Percentiles rank a stretch among this genome's conserved stretches.
Evolutionary conservation across 2,888 invertebrate genomes (phyloP).

Genomic region (Nesidiocoris tenuis): DNA sequence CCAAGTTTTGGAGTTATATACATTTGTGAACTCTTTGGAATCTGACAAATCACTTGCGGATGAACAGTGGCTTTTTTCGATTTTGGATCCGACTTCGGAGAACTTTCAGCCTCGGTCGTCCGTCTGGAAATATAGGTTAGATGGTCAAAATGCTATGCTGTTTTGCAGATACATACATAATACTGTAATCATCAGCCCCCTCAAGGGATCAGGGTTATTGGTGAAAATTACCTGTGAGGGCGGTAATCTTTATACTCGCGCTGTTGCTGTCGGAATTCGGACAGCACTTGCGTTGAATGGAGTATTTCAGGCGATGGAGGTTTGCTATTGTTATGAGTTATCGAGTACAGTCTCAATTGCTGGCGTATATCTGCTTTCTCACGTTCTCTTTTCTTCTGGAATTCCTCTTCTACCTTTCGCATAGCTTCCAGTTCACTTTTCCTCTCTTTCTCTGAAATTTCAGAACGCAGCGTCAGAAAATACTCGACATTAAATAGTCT

Average conservation of each 20-base stretch:
- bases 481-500: too few relatives aligned
- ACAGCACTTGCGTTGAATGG: slow-evolving; percentile 60
- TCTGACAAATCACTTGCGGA: slow-evolving; percentile 62
- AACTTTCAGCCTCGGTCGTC: slow-evolving; percentile 20
- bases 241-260: slow-evolving; percentile 60
- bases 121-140: slow-evolving; percentile 21
- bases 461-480: too few relatives aligned
- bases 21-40: slow-evolving; percentile 57
- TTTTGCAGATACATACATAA: background rate
- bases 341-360: slow-evolving; percentile 69
- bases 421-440: slow-evolving; percentile 77
- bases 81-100: slow-evolving; percentile 28
- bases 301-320: slow-evolving; percentile 72
- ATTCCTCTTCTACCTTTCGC: slow-evolving; percentile 83
- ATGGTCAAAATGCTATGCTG: background rate
- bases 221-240: slow-evolving; percentile 48
- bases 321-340: slow-evolving; percentile 64
- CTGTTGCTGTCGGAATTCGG: slow-evolving; percentile 59
- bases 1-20: slow-evolving; percentile 46
- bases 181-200: background rate
- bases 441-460: slow-evolving; percentile 66
- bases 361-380: slow-evolving; percentile 64
- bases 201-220: background rate
- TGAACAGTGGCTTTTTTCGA: slow-evolving; percentile 57
- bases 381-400: slow-evolving; percentile 75